Base-by-base conservation (phyloP, 2,797 vertebrate genomes). In the Clarias platycephalus region DNA sequence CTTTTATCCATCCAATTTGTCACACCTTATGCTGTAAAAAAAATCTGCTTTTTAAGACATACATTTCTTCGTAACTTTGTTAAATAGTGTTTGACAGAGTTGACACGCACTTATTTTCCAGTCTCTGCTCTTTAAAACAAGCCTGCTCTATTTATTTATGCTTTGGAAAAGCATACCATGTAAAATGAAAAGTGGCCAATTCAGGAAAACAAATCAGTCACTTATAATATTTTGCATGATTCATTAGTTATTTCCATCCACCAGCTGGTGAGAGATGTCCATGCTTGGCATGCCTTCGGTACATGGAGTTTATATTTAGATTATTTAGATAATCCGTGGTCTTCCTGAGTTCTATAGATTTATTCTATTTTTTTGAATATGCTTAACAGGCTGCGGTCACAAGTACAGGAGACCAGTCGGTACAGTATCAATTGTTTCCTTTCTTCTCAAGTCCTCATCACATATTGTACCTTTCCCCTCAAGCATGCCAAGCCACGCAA, bases 321-420 rank as follows among this genome's bases (percentile, higher is more conserved):
- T 93, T 91, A 92, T 90, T 94, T 90, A 92, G 91, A 89, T 93
- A 90, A 94, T 91, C 94, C 91, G 89, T 93, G 90, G 90, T 93
- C 93, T 80, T 89, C 92, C 87, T 86, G 89, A 93, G 92, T 94
- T 93, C 89, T 95, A 93, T 93, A 95, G 95, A 95, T 96, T 95
- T 94, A 96, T 92, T 95, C 90, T 95, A 95, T 95, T 91, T 95
- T 92, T 95, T 91, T 96, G 95, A 95, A 95, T 95, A 95, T 96
- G 95, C 95, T 95, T 95, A 95, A 96, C 95, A 96, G 95, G 94
- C 95, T 94, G 95, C 95, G 94, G 95, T 96, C 95, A 95, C 95
- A 95, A 95, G 95, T 94, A 95, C 95, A 95, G 95, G 94, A 95
- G 95, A 96, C 95, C 95, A 96, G 93, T 95, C 95, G 95, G 95